These are phyloP conservation scores for Elephas maximus DNA, from an alignment of 2,113 vertebrate species.

Conservation along the genomic window DNA sequence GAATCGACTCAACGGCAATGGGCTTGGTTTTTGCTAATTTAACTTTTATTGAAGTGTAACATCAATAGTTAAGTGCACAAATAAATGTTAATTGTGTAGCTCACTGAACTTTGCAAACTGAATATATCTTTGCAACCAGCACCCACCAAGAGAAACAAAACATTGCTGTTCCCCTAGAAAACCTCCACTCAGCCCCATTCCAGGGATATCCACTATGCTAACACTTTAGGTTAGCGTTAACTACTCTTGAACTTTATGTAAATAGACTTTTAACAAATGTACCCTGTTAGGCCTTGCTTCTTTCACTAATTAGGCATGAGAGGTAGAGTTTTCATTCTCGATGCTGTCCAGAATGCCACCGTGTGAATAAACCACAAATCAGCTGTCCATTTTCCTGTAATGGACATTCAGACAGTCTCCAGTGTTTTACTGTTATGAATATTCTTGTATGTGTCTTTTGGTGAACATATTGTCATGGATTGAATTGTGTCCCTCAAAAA, in stretches of 20 bases:
- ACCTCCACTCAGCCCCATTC: not conserved
- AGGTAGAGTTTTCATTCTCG: not conserved
- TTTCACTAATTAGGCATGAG: not conserved
- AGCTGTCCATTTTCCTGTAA: not conserved
- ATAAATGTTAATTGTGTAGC: not conserved
- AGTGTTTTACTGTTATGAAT: not conserved
- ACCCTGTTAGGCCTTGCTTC: not conserved
- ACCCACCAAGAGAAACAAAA: not conserved
- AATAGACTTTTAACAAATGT: not conserved
- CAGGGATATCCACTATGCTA: not conserved
- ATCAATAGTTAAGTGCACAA: not conserved
- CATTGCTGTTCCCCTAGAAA: too few species aligned
- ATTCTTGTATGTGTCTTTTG: not conserved
- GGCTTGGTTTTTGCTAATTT: not conserved
- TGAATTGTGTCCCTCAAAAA: not conserved
- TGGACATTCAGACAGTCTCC: not conserved
- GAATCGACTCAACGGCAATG: too few species aligned
- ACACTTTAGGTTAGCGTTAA: not conserved
- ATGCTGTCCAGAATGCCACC: not conserved
- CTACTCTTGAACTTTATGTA: not conserved
- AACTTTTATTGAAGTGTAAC: not conserved
- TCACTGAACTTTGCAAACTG: not conserved
- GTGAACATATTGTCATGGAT: not conserved
- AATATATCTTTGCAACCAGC: not conserved
- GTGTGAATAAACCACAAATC: not conserved